phyloP scores from a whole-genome alignment of 1,140 invertebrate species.

The Drosophila albomicans region DNA sequence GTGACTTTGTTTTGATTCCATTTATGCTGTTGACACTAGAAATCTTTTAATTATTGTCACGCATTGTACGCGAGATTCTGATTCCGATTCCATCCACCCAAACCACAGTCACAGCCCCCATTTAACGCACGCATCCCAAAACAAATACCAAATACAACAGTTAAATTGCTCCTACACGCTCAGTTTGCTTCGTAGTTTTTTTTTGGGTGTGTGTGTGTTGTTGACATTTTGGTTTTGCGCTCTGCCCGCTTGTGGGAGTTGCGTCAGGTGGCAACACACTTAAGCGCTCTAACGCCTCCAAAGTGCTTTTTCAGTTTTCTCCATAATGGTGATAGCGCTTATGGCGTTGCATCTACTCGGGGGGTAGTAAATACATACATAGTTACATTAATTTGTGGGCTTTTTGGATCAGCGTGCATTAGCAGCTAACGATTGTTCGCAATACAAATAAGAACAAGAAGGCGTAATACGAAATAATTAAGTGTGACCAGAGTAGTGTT shows the following conservation, averaged over 20 bases:
- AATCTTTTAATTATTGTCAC: conserved; percentile 83
- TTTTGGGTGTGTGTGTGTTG: background rate
- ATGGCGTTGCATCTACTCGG: background rate
- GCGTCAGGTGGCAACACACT: conserved; percentile 58
- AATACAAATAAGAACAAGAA: background rate
- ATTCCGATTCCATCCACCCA: background rate
- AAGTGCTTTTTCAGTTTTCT: conserved; percentile 19
- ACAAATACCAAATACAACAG: conserved; percentile 15
- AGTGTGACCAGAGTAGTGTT: too few species aligned
- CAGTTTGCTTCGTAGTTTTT: conserved; percentile 42
- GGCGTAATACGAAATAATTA: too few species aligned
- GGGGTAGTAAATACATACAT: background rate
- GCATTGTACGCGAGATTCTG: conserved; percentile 18
- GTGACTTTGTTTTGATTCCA: conserved; percentile 82
- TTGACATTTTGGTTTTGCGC: conserved; percentile 49
- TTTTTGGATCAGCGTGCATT: background rate
- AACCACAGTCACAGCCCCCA: conserved; percentile 4
- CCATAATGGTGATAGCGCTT: background rate
- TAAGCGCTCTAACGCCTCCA: conserved; percentile 24
- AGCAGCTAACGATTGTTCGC: background rate
- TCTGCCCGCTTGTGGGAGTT: conserved; percentile 57
- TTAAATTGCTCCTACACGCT: background rate
- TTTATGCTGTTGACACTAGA: conserved; percentile 77
- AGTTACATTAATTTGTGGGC: conserved; percentile 27
- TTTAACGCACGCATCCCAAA: conserved; percentile 20